Evolutionary conservation across 2,888 invertebrate species (phyloP).

Genomic region (Eremobia ochroleuca): DNA sequence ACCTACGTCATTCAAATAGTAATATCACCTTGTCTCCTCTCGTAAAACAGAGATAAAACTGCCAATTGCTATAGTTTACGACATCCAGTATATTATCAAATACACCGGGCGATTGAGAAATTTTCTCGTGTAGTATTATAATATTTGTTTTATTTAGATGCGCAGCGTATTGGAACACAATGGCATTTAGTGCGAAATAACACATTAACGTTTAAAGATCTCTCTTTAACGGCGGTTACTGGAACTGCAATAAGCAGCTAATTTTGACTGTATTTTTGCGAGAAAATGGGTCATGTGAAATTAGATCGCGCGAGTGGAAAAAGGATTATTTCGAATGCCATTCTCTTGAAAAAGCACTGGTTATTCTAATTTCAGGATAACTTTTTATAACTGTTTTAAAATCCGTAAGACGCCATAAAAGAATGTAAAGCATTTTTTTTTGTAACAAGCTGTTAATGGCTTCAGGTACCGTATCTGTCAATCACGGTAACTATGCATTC

Average conservation of each 20-base stretch:
- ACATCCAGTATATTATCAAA: not conserved
- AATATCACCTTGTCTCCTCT: not conserved
- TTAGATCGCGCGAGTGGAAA: not conserved
- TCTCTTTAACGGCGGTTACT: conserved; percentile 20
- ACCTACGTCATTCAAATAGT: not conserved
- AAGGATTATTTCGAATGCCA: not conserved
- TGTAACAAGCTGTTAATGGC: too few relatives aligned
- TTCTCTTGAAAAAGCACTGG: not conserved
- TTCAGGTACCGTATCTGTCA: too few relatives aligned
- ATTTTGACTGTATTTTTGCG: conserved; percentile 32
- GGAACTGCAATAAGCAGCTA: conserved; percentile 26
- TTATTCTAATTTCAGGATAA: not conserved
- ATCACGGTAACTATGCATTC: not conserved
- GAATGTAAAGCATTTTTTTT: not conserved
- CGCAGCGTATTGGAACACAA: conserved; percentile 14
- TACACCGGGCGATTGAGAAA: not conserved
- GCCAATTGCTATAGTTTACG: not conserved
- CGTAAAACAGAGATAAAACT: conserved; percentile 15
- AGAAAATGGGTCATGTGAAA: conserved; percentile 27
- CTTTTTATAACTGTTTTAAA: not conserved
- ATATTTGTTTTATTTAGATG: conserved; percentile 3
- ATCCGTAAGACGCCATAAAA: not conserved
- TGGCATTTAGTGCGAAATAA: conserved; percentile 43
- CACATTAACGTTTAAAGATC: conserved; percentile 41
- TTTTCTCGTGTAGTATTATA: not conserved